phyloP scores from a whole-genome alignment of 2,888 invertebrate species.

The Caenorhabditis macrosperma region DNA sequence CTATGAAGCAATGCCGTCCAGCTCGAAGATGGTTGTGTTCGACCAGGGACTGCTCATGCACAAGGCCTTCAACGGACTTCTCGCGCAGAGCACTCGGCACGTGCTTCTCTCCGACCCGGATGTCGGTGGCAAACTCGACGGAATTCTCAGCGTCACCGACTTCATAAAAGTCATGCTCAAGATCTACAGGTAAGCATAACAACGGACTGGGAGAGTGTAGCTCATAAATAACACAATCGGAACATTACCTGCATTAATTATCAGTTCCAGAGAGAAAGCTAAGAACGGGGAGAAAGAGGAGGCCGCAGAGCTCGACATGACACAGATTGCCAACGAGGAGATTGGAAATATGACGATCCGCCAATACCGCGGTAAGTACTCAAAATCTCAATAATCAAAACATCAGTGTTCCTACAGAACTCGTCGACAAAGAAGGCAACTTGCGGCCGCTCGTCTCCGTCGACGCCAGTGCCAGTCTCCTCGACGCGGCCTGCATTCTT shows the following conservation, averaged over 20 bases:
- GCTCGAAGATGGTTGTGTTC: constrained; percentile 98
- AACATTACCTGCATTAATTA: not conserved
- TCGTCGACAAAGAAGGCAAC: constrained; percentile 48
- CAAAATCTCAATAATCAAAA: not conserved
- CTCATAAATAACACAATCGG: too few relatives aligned
- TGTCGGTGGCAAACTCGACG: constrained; percentile 69
- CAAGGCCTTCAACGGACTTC: constrained; percentile 98
- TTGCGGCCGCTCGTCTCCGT: constrained; percentile 43
- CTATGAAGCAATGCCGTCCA: constrained; percentile 98
- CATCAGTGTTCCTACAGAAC: constrained; percentile 21
- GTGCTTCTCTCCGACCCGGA: constrained; percentile 68
- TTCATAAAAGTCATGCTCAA: constrained; percentile 93
- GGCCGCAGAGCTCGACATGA: constrained; percentile 38
- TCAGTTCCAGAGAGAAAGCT: constrained; percentile 60
- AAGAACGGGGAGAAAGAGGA: constrained; percentile 18
- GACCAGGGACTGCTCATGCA: constrained; percentile 97
- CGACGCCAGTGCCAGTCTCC: constrained; percentile 83
- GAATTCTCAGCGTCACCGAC: constrained; percentile 98
- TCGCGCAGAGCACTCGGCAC: constrained; percentile 86
- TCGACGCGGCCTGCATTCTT: constrained; percentile 90
- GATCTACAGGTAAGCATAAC: constrained; percentile 61
- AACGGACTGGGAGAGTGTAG: not conserved
- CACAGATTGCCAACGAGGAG: constrained; percentile 65
- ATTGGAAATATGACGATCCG: constrained; percentile 69
- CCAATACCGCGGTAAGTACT: constrained; percentile 63